Evolutionary conservation across 1,140 invertebrate species (phyloP).

Genomic region (Drosophila punjabiensis): DNA sequence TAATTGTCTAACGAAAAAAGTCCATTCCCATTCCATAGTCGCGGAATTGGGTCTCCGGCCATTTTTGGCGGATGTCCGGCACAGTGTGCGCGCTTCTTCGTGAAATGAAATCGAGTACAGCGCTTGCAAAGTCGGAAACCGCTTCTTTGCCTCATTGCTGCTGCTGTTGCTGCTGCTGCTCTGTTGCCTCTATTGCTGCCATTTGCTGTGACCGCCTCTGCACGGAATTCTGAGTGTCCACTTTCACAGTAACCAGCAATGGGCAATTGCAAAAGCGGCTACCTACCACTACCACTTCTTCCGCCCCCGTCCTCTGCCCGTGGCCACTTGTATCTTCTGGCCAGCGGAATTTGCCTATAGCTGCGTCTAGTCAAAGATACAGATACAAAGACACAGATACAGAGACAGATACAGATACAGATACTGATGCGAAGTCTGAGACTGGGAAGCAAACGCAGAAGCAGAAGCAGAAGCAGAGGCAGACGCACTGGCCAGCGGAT

Average conservation of each 20-base stretch:
- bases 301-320: constrained; percentile 1
- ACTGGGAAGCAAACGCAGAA: constrained; percentile 16
- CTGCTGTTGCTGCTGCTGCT: constrained; percentile 31
- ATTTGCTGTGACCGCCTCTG: constrained; percentile 61
- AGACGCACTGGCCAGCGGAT: constrained; percentile 41
- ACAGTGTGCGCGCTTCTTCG: constrained; percentile 47
- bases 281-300: constrained; percentile 30
- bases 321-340: constrained; percentile 10
- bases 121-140: constrained; percentile 63
- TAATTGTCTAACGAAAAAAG: background rate
- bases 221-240: constrained; percentile 65
- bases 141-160: constrained; percentile 70
- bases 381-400: constrained; percentile 30
- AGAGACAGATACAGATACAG: constrained; percentile 49
- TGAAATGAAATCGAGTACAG: constrained; percentile 79
- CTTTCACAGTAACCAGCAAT: constrained; percentile 69
- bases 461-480: constrained; percentile 17
- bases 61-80: constrained; percentile 49
- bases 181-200: constrained; percentile 24
- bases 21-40: constrained; percentile 13
- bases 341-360: constrained; percentile 72
- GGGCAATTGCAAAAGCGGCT: constrained; percentile 62
- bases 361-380: constrained; percentile 64
- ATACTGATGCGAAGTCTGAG: constrained; percentile 10
- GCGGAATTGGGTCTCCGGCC: constrained; percentile 29